These are phyloP conservation scores for Asobara japonica DNA, from an alignment of 1,140 invertebrate genomes.

Conservation along the genomic window DNA sequence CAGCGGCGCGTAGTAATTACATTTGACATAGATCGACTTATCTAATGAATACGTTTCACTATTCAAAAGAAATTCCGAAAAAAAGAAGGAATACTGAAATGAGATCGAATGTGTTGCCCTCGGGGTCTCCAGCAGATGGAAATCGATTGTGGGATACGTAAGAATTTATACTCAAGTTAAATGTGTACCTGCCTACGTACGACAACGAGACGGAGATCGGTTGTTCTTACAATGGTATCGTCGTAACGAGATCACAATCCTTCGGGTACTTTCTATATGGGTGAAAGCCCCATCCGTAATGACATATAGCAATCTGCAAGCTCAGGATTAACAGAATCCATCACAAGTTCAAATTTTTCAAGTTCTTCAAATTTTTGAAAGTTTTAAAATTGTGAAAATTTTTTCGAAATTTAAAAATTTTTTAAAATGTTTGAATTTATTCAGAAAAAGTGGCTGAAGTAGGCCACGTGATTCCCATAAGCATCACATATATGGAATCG, in stretches of 20 bases:
- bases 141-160: conserved; percentile 9
- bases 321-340: conserved; percentile 37
- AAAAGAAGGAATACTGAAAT: not conserved
- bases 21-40: not conserved
- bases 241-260: conserved; percentile 15
- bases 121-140: conserved; percentile 1
- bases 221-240: conserved; percentile 14
- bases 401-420: too few relatives aligned
- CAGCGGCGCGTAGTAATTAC: conserved; percentile 14
- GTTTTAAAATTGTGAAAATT: too few relatives aligned
- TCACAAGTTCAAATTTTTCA: too few relatives aligned
- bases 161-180: not conserved
- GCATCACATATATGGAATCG: conserved; percentile 1
- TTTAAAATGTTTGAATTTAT: too few relatives aligned
- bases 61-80: not conserved
- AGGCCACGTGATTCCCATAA: not conserved
- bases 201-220: not conserved
- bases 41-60: not conserved
- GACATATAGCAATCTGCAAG: conserved; percentile 20
- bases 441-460: too few relatives aligned
- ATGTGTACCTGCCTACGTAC: conserved; percentile 8
- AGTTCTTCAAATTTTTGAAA: too few relatives aligned
- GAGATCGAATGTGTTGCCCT: not conserved
- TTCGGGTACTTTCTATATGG: conserved; percentile 14
- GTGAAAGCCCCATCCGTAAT: conserved; percentile 16